Evolutionary conservation across 2,888 invertebrate genomes (phyloP), one percentile per base, ranked within the genome.

Genomic region (Scrobipalpa atriplicella): DNA sequence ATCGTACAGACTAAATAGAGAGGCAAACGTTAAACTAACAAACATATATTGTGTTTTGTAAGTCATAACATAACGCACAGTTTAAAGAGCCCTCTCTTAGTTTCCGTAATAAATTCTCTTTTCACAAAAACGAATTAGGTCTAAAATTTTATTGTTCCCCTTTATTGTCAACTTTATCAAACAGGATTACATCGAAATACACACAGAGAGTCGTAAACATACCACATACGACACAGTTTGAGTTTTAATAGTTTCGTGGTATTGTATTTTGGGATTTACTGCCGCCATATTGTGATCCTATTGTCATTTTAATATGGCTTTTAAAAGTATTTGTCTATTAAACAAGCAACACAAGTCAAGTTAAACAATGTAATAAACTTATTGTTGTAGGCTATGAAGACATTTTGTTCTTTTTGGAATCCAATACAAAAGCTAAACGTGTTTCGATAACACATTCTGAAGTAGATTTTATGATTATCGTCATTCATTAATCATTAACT

Each of bases 91-190:
- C 47, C 16, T 47, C 47, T 47, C 47, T 79, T 77, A 77, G 79
- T 77, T 76, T 77, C 72, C 71, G 73, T 81, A 81, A 85, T 86
- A 87, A 86, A 87, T 86, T 83, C 76, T 78, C 75, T 80, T 82
- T 84, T 78, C 77, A 84, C 79, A 84, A 85, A 86, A 84, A 85
- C 80, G 79, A 81, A 85, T 84, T 85, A 84, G 81, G 78, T 81
- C 79, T 80, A 81, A 82, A 83, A 81, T 83, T 87, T 85, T 84
- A 86, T 82, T 83, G 80, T 80, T 75, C 78, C 73, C 78, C 79
- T 87, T 86, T 84, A 85, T 81, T 83, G 80, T 82, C 84, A 80
- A 81, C 75, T 84, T 83, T 84, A 81, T 85, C 80, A 82, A 81
- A 82, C 72, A 74, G 74, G 76, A 81, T 81, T 79, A 81, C 80